These are phyloP conservation scores for Pyrocephalus nanus DNA, from an alignment of 2,797 vertebrate genomes.

Conservation along the genomic window DNA sequence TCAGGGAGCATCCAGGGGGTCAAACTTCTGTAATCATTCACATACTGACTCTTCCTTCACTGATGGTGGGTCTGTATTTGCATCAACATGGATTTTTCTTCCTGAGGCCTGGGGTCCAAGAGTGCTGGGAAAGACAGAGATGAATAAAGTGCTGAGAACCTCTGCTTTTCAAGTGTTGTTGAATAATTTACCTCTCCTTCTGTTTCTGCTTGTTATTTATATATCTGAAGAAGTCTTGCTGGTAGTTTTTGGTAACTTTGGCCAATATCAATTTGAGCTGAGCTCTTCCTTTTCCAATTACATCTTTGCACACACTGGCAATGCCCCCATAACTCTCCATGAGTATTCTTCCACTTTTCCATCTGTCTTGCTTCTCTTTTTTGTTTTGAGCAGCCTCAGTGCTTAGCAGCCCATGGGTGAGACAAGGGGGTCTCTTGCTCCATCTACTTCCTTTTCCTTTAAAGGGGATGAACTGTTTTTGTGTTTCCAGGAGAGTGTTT, in stretches of 20 bases:
- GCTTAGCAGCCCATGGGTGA: rapidly evolving
- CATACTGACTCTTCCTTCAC: not conserved
- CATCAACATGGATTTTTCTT: not conserved
- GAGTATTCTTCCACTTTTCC: not conserved
- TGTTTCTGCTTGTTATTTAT: not conserved
- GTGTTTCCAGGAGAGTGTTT: not conserved
- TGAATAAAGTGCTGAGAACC: not conserved
- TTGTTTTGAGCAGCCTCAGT: not conserved
- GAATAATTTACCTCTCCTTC: not conserved
- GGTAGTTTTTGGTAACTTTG: not conserved
- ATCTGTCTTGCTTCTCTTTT: not conserved
- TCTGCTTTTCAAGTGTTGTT: not conserved
- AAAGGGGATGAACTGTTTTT: not conserved
- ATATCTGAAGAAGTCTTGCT: no score
- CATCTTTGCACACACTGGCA: rapidly evolving
- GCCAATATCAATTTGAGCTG: not conserved
- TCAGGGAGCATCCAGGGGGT: not conserved
- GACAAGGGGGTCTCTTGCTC: not conserved
- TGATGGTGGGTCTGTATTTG: not conserved
- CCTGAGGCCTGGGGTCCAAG: not conserved
- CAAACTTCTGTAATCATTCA: not conserved
- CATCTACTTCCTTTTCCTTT: not conserved
- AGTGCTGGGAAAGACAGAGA: not conserved
- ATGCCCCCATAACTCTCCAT: rapidly evolving
- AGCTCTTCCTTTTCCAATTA: not conserved